phyloP scores from a whole-genome alignment of 92 coral and sea anemone genomes.

The Epizoanthus illoricatus region DNA sequence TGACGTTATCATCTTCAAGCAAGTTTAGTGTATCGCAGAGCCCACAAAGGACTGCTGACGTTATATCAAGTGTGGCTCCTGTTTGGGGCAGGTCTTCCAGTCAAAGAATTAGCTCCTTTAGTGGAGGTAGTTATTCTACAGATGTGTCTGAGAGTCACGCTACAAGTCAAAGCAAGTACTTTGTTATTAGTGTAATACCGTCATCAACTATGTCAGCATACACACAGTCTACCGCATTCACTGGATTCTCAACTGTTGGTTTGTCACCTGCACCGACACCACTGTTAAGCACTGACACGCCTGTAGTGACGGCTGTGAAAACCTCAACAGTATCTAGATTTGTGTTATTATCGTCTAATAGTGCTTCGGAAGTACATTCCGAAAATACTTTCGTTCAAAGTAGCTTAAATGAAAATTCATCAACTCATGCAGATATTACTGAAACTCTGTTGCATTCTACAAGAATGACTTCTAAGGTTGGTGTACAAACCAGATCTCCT shows the following conservation, averaged over 20 bases:
- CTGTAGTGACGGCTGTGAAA: background rate
- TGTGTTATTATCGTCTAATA: background rate
- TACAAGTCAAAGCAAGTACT: background rate
- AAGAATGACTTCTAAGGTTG: background rate
- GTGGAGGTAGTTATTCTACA: background rate
- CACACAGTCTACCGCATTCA: background rate
- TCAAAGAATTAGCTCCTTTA: background rate
- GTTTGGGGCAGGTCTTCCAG: background rate
- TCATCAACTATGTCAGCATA: background rate
- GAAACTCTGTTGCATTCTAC: background rate
- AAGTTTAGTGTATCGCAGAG: background rate
- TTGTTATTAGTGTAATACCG: background rate
- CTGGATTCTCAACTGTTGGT: background rate
- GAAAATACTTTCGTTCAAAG: background rate
- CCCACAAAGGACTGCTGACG: too few species aligned
- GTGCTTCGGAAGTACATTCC: background rate
- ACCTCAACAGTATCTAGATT: background rate
- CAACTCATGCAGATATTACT: background rate
- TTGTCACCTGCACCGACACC: conserved; percentile 3
- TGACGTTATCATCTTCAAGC: background rate
- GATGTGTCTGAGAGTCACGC: background rate
- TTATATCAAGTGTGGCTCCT: background rate
- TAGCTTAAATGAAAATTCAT: background rate
- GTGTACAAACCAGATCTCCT: background rate
- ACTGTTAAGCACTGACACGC: background rate